Percentiles rank a stretch among this genome's conserved stretches.
phyloP scores from a whole-genome alignment of 2,113 vertebrate species.

The Dipodomys ordii region DNA sequence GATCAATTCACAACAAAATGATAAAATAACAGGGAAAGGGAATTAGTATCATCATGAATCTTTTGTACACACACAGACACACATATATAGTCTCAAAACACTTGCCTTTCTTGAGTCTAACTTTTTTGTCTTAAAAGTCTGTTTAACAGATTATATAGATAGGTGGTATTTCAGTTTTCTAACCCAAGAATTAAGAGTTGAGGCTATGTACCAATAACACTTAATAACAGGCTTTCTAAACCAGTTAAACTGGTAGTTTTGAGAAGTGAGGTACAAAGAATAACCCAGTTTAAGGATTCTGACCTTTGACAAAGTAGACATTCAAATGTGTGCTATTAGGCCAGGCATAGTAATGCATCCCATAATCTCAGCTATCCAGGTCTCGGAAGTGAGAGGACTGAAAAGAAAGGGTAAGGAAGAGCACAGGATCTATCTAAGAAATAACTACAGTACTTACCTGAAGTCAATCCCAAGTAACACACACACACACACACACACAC shows the following conservation, averaged over 20 bases:
- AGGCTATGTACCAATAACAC: background rate
- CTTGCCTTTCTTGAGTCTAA: background rate
- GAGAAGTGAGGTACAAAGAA: background rate
- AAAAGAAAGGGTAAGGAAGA: no score
- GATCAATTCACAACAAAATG: conserved; percentile 49
- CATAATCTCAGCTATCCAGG: no score
- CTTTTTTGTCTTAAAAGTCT: background rate
- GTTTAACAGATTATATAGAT: background rate
- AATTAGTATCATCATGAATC: background rate
- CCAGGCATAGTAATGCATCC: background rate
- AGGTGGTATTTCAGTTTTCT: background rate
- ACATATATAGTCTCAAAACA: background rate
- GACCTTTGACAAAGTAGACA: background rate
- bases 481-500: no score
- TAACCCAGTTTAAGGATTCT: background rate
- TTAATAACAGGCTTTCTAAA: background rate
- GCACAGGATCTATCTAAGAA: no score
- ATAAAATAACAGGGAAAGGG: conserved; percentile 18
- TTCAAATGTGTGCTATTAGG: background rate
- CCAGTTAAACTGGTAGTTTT: background rate
- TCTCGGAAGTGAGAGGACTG: no score
- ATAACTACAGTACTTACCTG: no score
- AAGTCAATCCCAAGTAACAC: no score
- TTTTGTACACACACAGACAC: background rate
- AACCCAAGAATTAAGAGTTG: background rate